Base-by-base conservation (phyloP, 2,113 vertebrate genomes). In the Xenotilapia leptura region DNA sequence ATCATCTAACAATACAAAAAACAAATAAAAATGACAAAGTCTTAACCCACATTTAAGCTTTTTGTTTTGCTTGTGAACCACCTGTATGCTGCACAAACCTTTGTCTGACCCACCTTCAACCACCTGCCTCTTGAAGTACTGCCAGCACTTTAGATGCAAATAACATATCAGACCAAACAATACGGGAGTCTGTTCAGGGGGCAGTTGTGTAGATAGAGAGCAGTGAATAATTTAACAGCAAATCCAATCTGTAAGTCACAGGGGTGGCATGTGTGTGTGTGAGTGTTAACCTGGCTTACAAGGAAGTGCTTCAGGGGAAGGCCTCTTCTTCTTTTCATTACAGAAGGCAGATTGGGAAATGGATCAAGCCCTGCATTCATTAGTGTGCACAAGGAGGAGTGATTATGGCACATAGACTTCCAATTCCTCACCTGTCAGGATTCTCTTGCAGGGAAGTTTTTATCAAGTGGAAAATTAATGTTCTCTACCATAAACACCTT, bases 211-310 rank as follows among this genome's bases (percentile, higher is more conserved):
- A 85, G 68, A 89, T 87, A 82, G 65, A 88, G 86, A 93, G 89
- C 75, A 86, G 65, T 94, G 90, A 94, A 95, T 94, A 87, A 94
- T 95, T 95, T 90, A 93, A 93, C 87, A 79, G 82, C 65, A 88
- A 90, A 83, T 92, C 75, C 83, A 92, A 87, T 93, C 90, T 94
- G 79, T 42, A 83, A 86, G 85, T 90, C 68, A 80, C 77, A 84
- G 47, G 79, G 83, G 82, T 87, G 85, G 85, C 33, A 9, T 82
- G 68, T 19, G 19, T 82, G 85, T 80, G 86, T 80, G 33, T 81
- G 85, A 83, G 70, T 80, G 86, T 83, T 83, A 60, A 82, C 82
- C 89, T 87, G 77, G 60, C 88, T 90, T 85, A 79, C 83, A 83
- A 89, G 80, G 79, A 54, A 89, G 58, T 21, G 88, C 90, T 93